Base-by-base conservation (phyloP, 92 coral and sea anemone species). In the Zoanthus sociatus region DNA sequence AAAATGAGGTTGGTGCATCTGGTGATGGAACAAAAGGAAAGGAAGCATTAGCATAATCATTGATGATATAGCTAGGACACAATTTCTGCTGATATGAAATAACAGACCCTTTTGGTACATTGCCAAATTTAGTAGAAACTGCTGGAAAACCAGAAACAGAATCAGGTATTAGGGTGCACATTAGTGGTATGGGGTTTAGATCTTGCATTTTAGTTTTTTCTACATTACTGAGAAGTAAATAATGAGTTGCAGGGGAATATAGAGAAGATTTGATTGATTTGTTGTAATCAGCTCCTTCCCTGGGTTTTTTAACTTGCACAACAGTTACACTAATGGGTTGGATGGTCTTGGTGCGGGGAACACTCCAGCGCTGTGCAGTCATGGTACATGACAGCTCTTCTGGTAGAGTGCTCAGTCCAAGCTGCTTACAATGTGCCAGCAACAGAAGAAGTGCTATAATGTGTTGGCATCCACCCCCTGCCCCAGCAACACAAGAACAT, bases 1-100 rank as follows among this genome's bases (percentile, higher is more conserved):
- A 20, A 66, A 89, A 37, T 4, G 82, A 81, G 7, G 47, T 54
- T 53, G 60, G 81, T 60, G 89, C 83, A 54, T 54, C 64, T 37
- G 69, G 53, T 6, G 77, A 31, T 69, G 93, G 95, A 15, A 90
- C 48, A 14, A 55, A 58, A 45, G 92, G 93, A 48, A 88, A 87
- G 9, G 60, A 68, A 44, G 64, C 74, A 60, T 73, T 18, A 13
- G 55, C 32, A 54, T 55, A 90, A 79, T 90, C 92, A 93, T 93
- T 93, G 13, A 90, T 90, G 56, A 93, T 72, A 68, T 93, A 90
- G 20, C 91, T 87, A n/a, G 86, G 66, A 12, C 92, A 86, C 2
- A 93, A 86, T 45, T 90, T 87, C 69, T 90, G 95, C 77, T 93
- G 93, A 79, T 90, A 93, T 5, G 93, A 84, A 2, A 93, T 76